phyloP scores from a whole-genome alignment of 2,888 invertebrate species.

The Venusia cambrica region DNA sequence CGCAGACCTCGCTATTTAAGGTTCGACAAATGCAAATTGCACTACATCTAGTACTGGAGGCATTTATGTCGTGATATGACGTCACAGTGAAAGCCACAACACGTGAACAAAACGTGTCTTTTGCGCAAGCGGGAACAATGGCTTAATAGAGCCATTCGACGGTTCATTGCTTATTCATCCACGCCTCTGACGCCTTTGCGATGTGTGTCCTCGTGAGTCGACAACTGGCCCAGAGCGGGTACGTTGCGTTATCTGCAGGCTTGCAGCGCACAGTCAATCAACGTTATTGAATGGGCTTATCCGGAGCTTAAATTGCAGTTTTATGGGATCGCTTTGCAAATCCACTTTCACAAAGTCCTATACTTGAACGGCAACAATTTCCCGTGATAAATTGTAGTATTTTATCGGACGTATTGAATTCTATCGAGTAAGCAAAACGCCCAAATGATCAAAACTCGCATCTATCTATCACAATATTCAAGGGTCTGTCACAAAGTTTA shows the following conservation, averaged over 20 bases:
- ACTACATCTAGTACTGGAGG: slow-evolving; percentile 59
- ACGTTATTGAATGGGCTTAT: slow-evolving; percentile 17
- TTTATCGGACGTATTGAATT: slow-evolving; percentile 10
- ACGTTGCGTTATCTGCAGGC: slow-evolving; percentile 13
- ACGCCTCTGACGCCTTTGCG: slow-evolving; percentile 76
- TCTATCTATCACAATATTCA: slow-evolving; percentile 31
- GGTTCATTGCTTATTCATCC: slow-evolving; percentile 79
- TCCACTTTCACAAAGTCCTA: slow-evolving; percentile 14
- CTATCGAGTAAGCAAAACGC: slow-evolving; percentile 17
- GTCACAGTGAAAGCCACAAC: slow-evolving; percentile 72
- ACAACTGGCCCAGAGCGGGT: slow-evolving; percentile 33
- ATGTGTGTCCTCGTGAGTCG: slow-evolving; percentile 63
- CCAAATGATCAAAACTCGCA: slow-evolving; percentile 16
- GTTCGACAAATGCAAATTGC: slow-evolving; percentile 63
- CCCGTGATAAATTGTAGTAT: slow-evolving; percentile 2
- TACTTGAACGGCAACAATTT: background rate
- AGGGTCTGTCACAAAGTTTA: slow-evolving; percentile 32
- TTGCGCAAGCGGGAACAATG: slow-evolving; percentile 78
- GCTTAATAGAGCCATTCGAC: slow-evolving; percentile 78
- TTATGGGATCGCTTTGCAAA: slow-evolving; percentile 14
- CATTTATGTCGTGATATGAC: slow-evolving; percentile 68
- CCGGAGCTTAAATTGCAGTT: slow-evolving; percentile 13
- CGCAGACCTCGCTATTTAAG: slow-evolving; percentile 51
- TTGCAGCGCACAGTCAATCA: slow-evolving; percentile 12
- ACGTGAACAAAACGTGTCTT: slow-evolving; percentile 72